Evolutionary conservation across 1,140 invertebrate species (phyloP).

Genomic region (Cherax quadricarinatus): DNA sequence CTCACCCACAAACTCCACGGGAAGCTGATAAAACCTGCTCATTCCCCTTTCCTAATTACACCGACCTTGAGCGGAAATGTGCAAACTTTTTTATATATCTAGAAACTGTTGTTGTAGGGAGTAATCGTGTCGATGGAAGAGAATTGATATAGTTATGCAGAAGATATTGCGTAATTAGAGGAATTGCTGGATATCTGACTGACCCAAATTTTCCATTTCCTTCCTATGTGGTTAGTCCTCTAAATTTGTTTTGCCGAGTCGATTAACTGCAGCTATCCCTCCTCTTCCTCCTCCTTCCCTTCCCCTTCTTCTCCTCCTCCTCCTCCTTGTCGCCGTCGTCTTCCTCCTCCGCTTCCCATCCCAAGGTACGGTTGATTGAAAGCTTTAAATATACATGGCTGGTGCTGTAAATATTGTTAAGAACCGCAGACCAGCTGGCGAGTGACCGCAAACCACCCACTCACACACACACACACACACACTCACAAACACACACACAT

Average conservation of each 20-base stretch:
- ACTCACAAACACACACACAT: not conserved
- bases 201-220: not conserved
- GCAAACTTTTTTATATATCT: not conserved
- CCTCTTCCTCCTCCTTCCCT: not conserved
- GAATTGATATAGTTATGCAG: not conserved
- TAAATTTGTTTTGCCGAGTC: not conserved
- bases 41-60: conserved; percentile 2
- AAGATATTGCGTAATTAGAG: not conserved
- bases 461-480: not conserved
- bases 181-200: not conserved
- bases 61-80: conserved; percentile 1
- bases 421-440: not conserved
- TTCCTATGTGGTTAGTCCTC: not conserved
- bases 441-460: not conserved
- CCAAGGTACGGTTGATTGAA: no score
- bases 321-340: not conserved
- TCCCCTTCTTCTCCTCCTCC: no score
- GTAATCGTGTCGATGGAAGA: not conserved
- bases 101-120: not conserved
- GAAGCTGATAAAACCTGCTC: conserved; percentile 7
- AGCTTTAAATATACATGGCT: no score
- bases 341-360: no score
- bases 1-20: not conserved
- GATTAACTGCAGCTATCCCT: not conserved
- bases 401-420: no score